Evolutionary conservation across 2,113 vertebrate species (phyloP), one percentile per base, ranked within the genome.

Genomic region (Pelvicachromis taeniatus): DNA sequence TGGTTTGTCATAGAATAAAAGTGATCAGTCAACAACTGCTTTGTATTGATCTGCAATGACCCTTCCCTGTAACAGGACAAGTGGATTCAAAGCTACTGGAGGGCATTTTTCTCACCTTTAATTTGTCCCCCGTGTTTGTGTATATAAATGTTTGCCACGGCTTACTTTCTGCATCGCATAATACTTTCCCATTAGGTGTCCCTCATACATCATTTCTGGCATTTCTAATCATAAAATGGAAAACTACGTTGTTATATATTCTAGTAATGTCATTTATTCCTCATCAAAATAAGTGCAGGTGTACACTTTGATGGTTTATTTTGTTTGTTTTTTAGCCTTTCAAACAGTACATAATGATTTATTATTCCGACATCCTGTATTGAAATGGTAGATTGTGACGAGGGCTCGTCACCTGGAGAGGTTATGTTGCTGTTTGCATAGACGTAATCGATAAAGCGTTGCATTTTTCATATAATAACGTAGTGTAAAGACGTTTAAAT

Each of bases 201-300:
- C 52, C 77, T 84, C 84, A 87, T 92, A 65, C 78, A 91, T 91
- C 90, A 87, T 90, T 56, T 61, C 63, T 87, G 93, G 78, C 87
- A 89, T 90, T 79, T 92, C 80, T 86, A 83, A 84, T 91, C 65
- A 87, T 87, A 81, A 33, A 59, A 61, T 88, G 63, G 33, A 80
- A 68, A 85, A 53, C 21, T 52, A 19, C n/a, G 40, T 80, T 65
- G 8, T 59, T 78, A 23, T 65, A 80, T 82, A 52, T 78, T 88
- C 21, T 33, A 4, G 23, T 26, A 16, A 55, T 26, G 26, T 78
- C 38, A 52, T 73, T 65, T 79, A 29, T 56, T 68, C 83, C 16
- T 31, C 21, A 84, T 85, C 35, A 31, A 61, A 53, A 52, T 17
- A 81, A 82, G 52, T 68, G 50, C 73, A 75, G 8, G n/a, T 85